Conservation (phyloP, 2,797 vertebrate species). For the Pseudochromis fuscus region DNA sequence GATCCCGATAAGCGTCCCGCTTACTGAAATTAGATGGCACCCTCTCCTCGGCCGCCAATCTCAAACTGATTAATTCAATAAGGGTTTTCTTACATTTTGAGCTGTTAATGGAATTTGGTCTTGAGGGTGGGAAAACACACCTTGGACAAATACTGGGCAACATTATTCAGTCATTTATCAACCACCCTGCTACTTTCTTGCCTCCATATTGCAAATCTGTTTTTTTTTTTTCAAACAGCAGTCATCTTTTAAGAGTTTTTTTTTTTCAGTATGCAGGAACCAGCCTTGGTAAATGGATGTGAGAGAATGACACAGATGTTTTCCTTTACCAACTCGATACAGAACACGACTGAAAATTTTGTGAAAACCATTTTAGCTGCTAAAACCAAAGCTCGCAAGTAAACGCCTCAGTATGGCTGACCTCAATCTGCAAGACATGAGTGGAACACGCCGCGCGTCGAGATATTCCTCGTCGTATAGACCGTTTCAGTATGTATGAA, state of each 20-base stretch:
- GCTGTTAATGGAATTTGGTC: conserved; percentile 76
- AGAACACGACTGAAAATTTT: conserved; percentile 18
- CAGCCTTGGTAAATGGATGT: too few species aligned
- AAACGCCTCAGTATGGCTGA: conserved; percentile 63
- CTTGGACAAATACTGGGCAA: conserved; percentile 66
- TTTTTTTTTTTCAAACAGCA: conserved; percentile 47
- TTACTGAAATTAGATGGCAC: conserved; percentile 83
- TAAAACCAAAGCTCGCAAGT: conserved; percentile 30
- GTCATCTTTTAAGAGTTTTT: conserved; percentile 14
- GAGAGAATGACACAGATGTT: not conserved
- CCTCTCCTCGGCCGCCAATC: conserved; percentile 74
- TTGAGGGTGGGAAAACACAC: conserved; percentile 64
- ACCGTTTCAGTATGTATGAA: conserved; percentile 71
- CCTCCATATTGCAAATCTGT: conserved; percentile 25
- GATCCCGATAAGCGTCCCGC: conserved; percentile 79
- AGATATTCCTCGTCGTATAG: conserved; percentile 37
- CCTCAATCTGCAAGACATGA: conserved; percentile 70
- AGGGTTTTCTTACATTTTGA: conserved; percentile 78
- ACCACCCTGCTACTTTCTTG: conserved; percentile 32
- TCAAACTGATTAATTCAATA: conserved; percentile 83
- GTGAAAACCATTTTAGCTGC: conserved; percentile 16
- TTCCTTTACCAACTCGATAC: not conserved
- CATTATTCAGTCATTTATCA: conserved; percentile 59
- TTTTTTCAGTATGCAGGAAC: not conserved
- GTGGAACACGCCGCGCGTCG: conserved; percentile 42